phyloP scores from a whole-genome alignment of 2,113 vertebrate genomes.

The Silurus asotus region DNA sequence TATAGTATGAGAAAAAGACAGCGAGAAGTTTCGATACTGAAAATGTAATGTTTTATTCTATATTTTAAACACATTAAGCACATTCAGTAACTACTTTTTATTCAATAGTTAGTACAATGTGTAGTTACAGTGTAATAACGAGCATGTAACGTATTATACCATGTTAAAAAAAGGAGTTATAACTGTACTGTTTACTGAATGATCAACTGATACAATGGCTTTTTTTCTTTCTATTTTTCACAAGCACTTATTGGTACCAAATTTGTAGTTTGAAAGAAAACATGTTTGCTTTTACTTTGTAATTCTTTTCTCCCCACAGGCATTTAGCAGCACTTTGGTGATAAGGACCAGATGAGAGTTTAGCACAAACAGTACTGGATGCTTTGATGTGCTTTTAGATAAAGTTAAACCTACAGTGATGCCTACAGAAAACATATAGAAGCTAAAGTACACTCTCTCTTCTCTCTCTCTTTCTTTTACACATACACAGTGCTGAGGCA shows the following conservation, averaged over 20 bases:
- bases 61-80: background rate
- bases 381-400: constrained; percentile 81
- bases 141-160: background rate
- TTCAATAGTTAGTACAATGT: background rate
- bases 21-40: background rate
- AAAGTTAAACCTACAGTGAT: constrained; percentile 72
- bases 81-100: background rate
- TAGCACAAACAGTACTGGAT: constrained; percentile 66
- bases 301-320: constrained; percentile 70
- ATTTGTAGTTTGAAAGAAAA: constrained; percentile 78
- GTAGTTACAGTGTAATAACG: background rate
- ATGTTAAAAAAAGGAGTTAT: background rate
- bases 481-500: constrained; percentile 53
- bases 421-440: constrained; percentile 69
- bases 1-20: background rate
- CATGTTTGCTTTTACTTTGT: constrained; percentile 75
- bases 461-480: constrained; percentile 48
- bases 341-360: constrained; percentile 74
- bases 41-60: background rate
- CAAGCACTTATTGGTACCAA: constrained; percentile 72
- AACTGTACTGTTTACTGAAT: background rate
- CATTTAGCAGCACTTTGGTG: constrained; percentile 77
- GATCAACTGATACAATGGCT: constrained; percentile 51
- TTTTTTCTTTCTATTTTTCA: constrained; percentile 35
- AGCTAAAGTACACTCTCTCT: constrained; percentile 60